Conservation (phyloP, 2,113 vertebrate species). For the Hypocryptadius cinnamomeus region DNA sequence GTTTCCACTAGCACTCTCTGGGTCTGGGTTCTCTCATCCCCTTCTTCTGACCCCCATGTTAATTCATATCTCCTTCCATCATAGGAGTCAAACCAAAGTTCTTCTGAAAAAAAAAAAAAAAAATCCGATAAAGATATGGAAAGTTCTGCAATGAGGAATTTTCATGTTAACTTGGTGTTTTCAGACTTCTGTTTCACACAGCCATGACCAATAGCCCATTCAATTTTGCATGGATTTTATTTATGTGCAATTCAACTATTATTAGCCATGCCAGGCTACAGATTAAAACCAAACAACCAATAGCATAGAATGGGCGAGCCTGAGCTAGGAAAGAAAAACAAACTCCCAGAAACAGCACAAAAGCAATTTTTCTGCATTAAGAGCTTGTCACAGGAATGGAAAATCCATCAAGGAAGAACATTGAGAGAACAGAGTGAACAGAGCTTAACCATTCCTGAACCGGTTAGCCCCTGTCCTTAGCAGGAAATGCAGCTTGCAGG, state of each 20-base stretch:
- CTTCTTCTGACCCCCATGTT: neutral
- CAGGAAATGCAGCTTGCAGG: neutral
- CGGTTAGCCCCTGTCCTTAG: neutral
- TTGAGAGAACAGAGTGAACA: rapidly evolving
- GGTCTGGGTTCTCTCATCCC: neutral
- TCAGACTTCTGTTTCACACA: neutral
- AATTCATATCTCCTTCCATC: neutral
- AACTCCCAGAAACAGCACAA: neutral
- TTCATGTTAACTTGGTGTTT: neutral
- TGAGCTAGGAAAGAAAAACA: neutral
- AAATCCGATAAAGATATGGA: neutral
- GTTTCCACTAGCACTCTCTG: neutral
- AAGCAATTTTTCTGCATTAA: neutral
- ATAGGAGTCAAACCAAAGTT: neutral
- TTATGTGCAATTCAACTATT: neutral
- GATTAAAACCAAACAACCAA: neutral
- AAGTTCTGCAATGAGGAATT: neutral
- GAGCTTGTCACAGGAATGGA: neutral
- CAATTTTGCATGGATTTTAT: neutral
- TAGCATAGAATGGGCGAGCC: neutral
- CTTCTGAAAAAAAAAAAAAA: neutral
- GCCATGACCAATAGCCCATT: neutral
- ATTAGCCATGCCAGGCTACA: neutral
- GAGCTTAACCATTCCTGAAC: neutral
- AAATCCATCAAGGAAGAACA: neutral